Percentiles rank a stretch among this genome's conserved stretches.
phyloP scores from a whole-genome alignment of 2,797 vertebrate species.

The Capromys pilorides region DNA sequence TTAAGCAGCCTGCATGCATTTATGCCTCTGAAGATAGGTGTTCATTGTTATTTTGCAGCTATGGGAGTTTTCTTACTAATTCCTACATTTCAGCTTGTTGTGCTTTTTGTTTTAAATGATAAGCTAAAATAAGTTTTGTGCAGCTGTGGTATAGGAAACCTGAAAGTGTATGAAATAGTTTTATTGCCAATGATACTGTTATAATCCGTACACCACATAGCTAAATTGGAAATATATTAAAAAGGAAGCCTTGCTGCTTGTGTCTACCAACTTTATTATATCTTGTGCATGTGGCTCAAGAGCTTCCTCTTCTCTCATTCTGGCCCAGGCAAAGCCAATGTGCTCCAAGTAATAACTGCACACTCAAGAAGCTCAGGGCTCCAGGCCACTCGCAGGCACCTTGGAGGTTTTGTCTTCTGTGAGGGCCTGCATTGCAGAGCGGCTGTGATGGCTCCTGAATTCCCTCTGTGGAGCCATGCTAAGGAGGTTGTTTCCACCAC shows the following conservation, averaged over 20 bases:
- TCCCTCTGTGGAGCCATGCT: background rate
- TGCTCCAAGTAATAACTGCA: background rate
- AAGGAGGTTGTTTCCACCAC: fast-evolving
- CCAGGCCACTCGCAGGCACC: too few species aligned
- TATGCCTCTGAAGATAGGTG: background rate
- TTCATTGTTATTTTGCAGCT: background rate
- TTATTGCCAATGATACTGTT: background rate
- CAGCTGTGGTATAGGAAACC: background rate
- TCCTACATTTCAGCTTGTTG: background rate
- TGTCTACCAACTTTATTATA: background rate
- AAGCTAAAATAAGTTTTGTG: background rate
- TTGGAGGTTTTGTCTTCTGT: background rate
- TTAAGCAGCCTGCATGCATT: background rate
- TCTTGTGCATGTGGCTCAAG: background rate
- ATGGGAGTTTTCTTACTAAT: background rate
- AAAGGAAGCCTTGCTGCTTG: background rate
- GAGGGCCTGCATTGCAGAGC: too few species aligned
- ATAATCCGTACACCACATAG: background rate
- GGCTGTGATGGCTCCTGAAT: background rate
- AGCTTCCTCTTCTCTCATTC: background rate
- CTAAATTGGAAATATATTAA: background rate
- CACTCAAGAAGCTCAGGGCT: background rate
- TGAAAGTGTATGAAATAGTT: background rate
- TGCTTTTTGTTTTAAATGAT: background rate
- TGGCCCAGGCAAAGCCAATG: background rate